Percentiles rank a stretch among this genome's conserved stretches.
These are phyloP conservation scores for Drosophila grimshawi DNA, from an alignment of 1,140 invertebrate genomes.

Conservation along the genomic window DNA sequence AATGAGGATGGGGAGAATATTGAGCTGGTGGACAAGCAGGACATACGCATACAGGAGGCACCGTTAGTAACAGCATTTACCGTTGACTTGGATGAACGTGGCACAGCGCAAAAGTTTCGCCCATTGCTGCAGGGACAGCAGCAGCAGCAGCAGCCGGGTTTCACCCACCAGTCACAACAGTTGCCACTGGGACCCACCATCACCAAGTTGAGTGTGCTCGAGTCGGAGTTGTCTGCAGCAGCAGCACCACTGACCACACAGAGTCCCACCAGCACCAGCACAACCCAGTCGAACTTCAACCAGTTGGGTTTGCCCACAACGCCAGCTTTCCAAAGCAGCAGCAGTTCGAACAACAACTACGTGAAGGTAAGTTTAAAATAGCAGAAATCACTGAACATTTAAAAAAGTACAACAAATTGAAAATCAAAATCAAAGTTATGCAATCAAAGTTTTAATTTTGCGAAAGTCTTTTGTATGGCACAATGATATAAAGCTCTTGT, in stretches of 20 bases:
- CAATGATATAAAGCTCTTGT: no score
- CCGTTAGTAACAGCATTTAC: slow-evolving; percentile 93
- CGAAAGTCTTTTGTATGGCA: no score
- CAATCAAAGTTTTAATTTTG: no score
- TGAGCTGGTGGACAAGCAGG: slow-evolving; percentile 87
- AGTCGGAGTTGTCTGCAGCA: slow-evolving; percentile 53
- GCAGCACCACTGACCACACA: slow-evolving; percentile 63
- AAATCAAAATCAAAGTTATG: no score
- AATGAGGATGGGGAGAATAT: slow-evolving; percentile 88
- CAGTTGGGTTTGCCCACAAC: slow-evolving; percentile 58
- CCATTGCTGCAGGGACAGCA: slow-evolving; percentile 86
- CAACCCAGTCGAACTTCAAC: slow-evolving; percentile 45
- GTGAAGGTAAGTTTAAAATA: slow-evolving; percentile 49
- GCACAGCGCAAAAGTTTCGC: slow-evolving; percentile 90
- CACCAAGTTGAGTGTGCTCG: slow-evolving; percentile 75
- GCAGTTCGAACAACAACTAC: slow-evolving; percentile 60
- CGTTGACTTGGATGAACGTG: slow-evolving; percentile 91
- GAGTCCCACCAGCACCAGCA: slow-evolving; percentile 53
- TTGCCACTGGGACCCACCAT: slow-evolving; percentile 65
- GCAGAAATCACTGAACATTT: no score
- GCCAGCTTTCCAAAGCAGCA: slow-evolving; percentile 53
- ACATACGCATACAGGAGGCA: slow-evolving; percentile 92
- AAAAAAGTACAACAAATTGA: no score
- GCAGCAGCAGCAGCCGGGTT: slow-evolving; percentile 26
- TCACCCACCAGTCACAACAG: slow-evolving; percentile 24